Base-by-base conservation (phyloP, 2,113 vertebrate species). In the Oncorhynchus nerka region DNA sequence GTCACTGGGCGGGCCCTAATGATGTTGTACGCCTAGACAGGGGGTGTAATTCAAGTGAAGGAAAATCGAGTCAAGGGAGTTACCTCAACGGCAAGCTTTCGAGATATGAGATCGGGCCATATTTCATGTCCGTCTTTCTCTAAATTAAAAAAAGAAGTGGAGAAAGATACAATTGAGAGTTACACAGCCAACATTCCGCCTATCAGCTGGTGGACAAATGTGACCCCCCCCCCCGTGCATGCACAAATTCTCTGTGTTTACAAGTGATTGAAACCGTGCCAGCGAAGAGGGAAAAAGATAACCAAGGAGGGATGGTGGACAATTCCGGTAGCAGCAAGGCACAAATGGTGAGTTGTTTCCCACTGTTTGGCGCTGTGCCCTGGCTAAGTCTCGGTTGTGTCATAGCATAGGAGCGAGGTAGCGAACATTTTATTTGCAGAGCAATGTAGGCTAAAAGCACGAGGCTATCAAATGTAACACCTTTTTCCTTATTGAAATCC, bases 241-340 rank as follows among this genome's bases (percentile, higher is more conserved):
- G 83, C 76, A 73, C 85, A 64, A 48, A 48, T 75, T 67, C 59
- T 30, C 75, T 71, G 89, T 89, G 90, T 91, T 91, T 90, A 87
- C 89, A 86, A 89, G 85, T 86, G 87, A 88, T 81, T 86, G 88
- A 87, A 80, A 78, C 80, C 77, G 83, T 83, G 89, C 82, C 90
- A 91, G 86, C 73, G 74, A 83, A 79, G 81, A 90, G 91, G 85
- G 86, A 86, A 86, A 81, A 86, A 66, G 83, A 78, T 80, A 86
- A 66, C 71, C 68, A 20, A 87, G 84, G 89, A 93, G 93, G 93
- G 91, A 94, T 94, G 93, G 92, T 94, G 90, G 93, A 94, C 82
- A 94, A 94, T 77, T 93, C 92, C 79, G 86, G 89, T 86, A 89
- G 90, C 57, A 91, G 90, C 83, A 93, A 92, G 88, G 89, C 91